Evolutionary conservation across 64 coral and sea anemone species (phyloP), one percentile per base, ranked within the genome.

Genomic region (Montipora cactus): DNA sequence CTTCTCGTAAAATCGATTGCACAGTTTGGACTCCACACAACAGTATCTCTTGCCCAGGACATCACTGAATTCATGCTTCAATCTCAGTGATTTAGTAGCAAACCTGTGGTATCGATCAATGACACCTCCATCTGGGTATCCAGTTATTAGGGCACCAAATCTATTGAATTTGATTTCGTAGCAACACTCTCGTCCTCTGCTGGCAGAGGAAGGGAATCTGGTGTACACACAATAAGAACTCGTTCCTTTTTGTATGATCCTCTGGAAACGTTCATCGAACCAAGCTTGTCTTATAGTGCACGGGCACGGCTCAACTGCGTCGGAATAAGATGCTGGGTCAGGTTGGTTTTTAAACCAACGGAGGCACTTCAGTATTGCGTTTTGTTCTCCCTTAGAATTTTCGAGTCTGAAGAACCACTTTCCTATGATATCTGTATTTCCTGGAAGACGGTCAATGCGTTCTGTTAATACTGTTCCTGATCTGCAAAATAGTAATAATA

Each of bases 351-450:
- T 69, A 25, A 25, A 25, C 25, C 25, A 25, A 25, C 25, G 25
- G 25, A 25, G 25, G 25, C 25, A 25, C 25, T 88, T 51, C 25
- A 20, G 47, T 19, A 74, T 73, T 22, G 45, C 20, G 50, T 75
- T 10, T 37, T 19, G 19, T 75, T 75, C 73, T 59, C 87, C 87
- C 21, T 68, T 53, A 49, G 86, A 88, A 15, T 28, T 75, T 75
- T 88, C 70, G 47, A 75, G 52, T 16, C 70, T 51, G 12, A 88
- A 88, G 66, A 88, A 88, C 86, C 86, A 88, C 52, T 88, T 88
- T 76, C 86, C 86, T 46, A 74, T 74, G 73, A 89, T 57, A 62
- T 14, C 66, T 49, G 37, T 82, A 13, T 71, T 18, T 57, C 81
- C 55, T 10, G 14, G 81, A 14, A 37, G 46, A 10, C 18, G 58